Percentiles rank a stretch among this genome's conserved stretches.
These are phyloP conservation scores for Ichneumon xanthorius DNA, from an alignment of 2,888 invertebrate genomes.

Conservation along the genomic window DNA sequence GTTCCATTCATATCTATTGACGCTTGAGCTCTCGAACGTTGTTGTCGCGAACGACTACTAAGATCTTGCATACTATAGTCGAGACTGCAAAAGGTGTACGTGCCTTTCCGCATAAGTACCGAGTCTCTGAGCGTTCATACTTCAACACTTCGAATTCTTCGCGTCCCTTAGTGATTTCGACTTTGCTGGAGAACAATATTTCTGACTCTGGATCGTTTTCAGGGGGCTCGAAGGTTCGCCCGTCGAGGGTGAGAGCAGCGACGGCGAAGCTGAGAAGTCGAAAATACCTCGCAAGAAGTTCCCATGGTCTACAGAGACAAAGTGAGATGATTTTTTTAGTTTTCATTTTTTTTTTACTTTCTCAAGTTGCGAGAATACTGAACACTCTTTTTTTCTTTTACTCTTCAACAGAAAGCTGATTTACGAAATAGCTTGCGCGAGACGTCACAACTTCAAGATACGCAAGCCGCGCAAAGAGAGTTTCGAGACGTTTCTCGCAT, in stretches of 20 bases:
- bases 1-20: slow-evolving; percentile 21
- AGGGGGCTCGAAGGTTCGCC: slow-evolving; percentile 81
- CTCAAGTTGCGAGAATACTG: neutral
- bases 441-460: slow-evolving; percentile 84
- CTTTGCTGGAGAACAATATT: slow-evolving; percentile 19
- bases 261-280: slow-evolving; percentile 84
- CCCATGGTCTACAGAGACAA: slow-evolving; percentile 89
- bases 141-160: slow-evolving; percentile 33
- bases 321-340: slow-evolving; percentile 83
- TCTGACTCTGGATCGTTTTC: slow-evolving; percentile 52
- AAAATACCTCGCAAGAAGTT: slow-evolving; percentile 90
- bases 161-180: slow-evolving; percentile 28
- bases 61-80: slow-evolving; percentile 23
- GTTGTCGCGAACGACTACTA: slow-evolving; percentile 1
- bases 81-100: slow-evolving; percentile 24
- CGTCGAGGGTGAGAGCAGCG: slow-evolving; percentile 76
- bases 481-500: slow-evolving; percentile 86
- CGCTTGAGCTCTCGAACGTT: slow-evolving; percentile 18
- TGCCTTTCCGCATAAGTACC: slow-evolving; percentile 80
- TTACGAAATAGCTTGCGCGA: slow-evolving; percentile 77
- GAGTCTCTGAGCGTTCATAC: slow-evolving; percentile 47
- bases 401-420: slow-evolving; percentile 77
- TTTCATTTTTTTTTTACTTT: slow-evolving; percentile 10
- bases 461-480: slow-evolving; percentile 84
- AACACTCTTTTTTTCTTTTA: neutral